Evolutionary conservation across 1,140 invertebrate genomes (phyloP).

Genomic region (Cherax quadricarinatus): DNA sequence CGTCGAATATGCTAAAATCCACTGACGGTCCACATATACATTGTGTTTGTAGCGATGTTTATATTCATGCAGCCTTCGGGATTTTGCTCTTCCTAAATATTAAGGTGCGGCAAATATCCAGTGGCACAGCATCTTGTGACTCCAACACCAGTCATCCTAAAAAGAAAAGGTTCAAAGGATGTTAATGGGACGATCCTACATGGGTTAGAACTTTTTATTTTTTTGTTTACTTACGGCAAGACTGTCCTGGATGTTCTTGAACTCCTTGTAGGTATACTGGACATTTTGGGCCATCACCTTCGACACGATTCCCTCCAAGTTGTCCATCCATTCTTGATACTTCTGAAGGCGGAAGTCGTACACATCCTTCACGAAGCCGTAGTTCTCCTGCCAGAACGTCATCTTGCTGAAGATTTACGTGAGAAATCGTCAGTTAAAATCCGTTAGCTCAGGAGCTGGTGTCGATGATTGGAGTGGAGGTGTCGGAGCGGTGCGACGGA

Average conservation of each 20-base stretch:
- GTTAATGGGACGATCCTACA: not conserved
- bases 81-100: too few relatives aligned
- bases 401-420: conserved; percentile 66
- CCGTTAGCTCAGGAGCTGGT: conserved; percentile 57
- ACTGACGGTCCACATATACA: not conserved
- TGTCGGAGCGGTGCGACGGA: conserved; percentile 20
- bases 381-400: conserved; percentile 75
- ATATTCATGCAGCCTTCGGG: too few relatives aligned
- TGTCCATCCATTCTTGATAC: conserved; percentile 75
- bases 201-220: not conserved
- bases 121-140: not conserved
- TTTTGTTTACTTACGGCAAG: conserved; percentile 62
- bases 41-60: not conserved
- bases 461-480: conserved; percentile 22
- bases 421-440: conserved; percentile 11
- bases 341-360: conserved; percentile 74
- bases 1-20: not conserved
- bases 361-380: conserved; percentile 74
- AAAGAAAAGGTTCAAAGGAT: not conserved
- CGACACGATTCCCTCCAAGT: conserved; percentile 73
- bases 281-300: conserved; percentile 73
- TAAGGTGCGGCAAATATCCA: not conserved
- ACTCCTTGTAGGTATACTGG: conserved; percentile 73
- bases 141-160: not conserved
- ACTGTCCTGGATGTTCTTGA: conserved; percentile 73